Evolutionary conservation across 1,140 invertebrate genomes (phyloP).

Genomic region (Ruditapes philippinarum): DNA sequence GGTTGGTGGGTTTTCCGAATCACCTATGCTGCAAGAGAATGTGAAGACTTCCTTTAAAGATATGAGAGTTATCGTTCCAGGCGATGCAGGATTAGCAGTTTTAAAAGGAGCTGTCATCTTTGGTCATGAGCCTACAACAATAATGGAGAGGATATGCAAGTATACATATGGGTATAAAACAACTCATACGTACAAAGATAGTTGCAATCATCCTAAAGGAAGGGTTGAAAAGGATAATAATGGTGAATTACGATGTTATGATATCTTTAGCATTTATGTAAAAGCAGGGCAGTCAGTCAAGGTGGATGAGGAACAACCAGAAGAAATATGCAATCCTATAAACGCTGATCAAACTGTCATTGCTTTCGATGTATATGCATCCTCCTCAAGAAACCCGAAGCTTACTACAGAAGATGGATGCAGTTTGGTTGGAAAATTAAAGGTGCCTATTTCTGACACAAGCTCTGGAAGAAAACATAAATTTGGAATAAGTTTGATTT

Average conservation of each 20-base stretch:
- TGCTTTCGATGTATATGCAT: not conserved
- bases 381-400: not conserved
- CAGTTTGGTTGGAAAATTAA: not conserved
- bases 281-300: not conserved
- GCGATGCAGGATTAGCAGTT: not conserved
- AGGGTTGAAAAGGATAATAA: not conserved
- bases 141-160: not conserved
- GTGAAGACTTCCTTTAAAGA: not conserved
- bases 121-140: not conserved
- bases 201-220: not conserved
- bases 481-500: not conserved
- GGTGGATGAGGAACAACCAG: not conserved
- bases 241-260: not conserved
- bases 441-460: not conserved
- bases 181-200: not conserved
- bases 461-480: not conserved
- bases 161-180: not conserved
- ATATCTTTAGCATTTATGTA: not conserved
- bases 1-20: too few species aligned
- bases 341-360: not conserved
- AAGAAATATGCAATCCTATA: not conserved
- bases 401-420: not conserved
- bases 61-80: not conserved
- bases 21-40: not conserved
- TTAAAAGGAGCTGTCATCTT: too few species aligned